Base-by-base conservation (phyloP, 2,113 vertebrate genomes). In the Plecotus auritus region DNA sequence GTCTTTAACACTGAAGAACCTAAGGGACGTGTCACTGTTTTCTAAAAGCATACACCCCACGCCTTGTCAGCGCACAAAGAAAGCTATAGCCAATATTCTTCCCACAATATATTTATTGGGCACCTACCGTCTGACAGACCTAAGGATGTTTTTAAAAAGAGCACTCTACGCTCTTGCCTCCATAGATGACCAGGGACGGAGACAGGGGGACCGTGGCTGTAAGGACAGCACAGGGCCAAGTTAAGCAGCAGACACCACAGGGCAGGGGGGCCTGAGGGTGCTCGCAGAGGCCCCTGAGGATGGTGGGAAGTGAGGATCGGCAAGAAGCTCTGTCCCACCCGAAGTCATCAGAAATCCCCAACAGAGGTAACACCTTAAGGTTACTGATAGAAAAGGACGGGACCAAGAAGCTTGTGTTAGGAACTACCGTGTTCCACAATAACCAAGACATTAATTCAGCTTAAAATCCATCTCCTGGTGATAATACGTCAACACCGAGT, bases 311-410 rank as follows among this genome's bases (percentile, higher is more conserved):
- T 32, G 54, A 64, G 67, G 51, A 35, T 1, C 0, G 26, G 12
- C 66, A 51, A 42, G 30, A 32, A 51, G 42, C 9, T 69, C 32
- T 59, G 28, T 10, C 4, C 54, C 45, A 9, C 13, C 85, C 90
- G 26, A 89, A 80, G 73, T 90, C 61, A 95, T n/a, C 1, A 84
- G 69, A 78, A 97, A 97, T 81, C 96, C 87, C 90, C 64, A 20
- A 90, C 87, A 72, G 78, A 85, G 76, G 16, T 12, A 56, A 35
- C 61, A 45, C 23, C 72, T 84, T 86, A 89, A 92, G 7, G 94
- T 91, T 70, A 96, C 85, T 76, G 94, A 85, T 17, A 94, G 28
- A 82, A 85, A 20, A 91, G 32, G 4, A 95, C 80, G 83, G 11
- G 80, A 94, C 26, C 35, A 49, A 42, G 77, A n/a, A 82, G 13